These are phyloP conservation scores for Apodemus speciosus DNA, from an alignment of 2,113 vertebrate species.

Conservation along the genomic window DNA sequence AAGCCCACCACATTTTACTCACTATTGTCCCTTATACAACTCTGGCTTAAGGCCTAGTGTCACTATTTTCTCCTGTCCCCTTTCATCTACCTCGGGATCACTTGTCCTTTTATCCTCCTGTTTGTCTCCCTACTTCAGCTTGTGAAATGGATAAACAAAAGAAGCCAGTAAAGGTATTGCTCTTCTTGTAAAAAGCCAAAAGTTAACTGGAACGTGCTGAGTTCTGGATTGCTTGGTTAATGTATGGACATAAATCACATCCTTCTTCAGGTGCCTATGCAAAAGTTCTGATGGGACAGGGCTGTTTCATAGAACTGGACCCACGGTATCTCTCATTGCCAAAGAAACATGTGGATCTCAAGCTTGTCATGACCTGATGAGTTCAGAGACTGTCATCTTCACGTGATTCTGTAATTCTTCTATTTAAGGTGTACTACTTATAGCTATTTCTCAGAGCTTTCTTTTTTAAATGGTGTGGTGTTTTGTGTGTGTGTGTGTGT, in stretches of 20 bases:
- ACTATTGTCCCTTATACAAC: not conserved
- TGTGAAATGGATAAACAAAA: conserved; percentile 20
- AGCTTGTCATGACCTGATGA: conserved; percentile 23
- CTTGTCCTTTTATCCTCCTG: not conserved
- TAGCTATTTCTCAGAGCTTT: not conserved
- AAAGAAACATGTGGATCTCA: conserved; percentile 17
- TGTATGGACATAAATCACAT: not conserved
- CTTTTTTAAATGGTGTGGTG: not conserved
- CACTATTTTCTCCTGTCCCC: not conserved
- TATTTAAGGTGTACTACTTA: not conserved
- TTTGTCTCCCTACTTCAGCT: not conserved
- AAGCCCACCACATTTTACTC: not conserved
- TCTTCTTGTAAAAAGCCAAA: not conserved
- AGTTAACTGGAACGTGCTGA: conserved; percentile 49
- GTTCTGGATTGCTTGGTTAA: not conserved
- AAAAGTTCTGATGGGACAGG: conserved; percentile 29
- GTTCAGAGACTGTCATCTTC: not conserved
- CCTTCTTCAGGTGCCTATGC: not conserved
- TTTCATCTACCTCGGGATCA: not conserved
- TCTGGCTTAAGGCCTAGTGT: not conserved
- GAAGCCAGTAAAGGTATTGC: not conserved
- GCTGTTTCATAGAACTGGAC: conserved; percentile 47
- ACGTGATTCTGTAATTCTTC: not conserved
- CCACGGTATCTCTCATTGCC: conserved; percentile 11
- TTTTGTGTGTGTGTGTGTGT: not conserved